phyloP scores from a whole-genome alignment of 1,140 invertebrate species.

The Heliconius congener region DNA sequence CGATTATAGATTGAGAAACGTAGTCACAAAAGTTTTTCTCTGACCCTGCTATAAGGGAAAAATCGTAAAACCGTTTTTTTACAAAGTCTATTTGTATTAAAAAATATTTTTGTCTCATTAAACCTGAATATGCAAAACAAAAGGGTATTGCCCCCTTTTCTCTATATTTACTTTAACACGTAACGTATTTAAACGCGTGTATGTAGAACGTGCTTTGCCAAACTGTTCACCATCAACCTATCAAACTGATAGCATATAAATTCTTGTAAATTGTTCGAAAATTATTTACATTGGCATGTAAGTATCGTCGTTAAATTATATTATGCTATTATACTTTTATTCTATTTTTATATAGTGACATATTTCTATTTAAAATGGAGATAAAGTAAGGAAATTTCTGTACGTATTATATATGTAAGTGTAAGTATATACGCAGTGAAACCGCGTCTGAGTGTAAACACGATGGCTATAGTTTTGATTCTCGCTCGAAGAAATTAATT shows the following conservation, averaged over 20 bases:
- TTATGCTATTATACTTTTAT: constrained; percentile 5
- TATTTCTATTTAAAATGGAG: background rate
- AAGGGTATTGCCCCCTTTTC: background rate
- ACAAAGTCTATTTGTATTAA: too few relatives aligned
- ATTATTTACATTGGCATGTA: constrained; percentile 10
- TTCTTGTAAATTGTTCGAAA: constrained; percentile 11
- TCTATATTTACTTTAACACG: background rate
- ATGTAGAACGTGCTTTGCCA: background rate
- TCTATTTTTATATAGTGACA: background rate
- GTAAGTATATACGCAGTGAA: background rate
- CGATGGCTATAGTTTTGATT: too few relatives aligned
- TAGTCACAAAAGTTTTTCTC: too few relatives aligned
- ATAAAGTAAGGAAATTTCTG: background rate
- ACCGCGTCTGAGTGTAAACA: too few relatives aligned
- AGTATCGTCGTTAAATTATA: constrained; percentile 11
- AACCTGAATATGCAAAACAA: background rate
- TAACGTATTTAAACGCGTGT: background rate
- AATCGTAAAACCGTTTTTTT: too few relatives aligned
- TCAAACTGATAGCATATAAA: constrained; percentile 14
- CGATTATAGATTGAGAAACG: too few relatives aligned
- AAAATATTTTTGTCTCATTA: too few relatives aligned
- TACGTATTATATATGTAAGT: background rate
- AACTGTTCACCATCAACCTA: constrained; percentile 6
- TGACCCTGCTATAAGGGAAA: too few relatives aligned
- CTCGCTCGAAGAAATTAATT: too few relatives aligned